phyloP scores from a whole-genome alignment of 92 coral and sea anemone species.

The Epizoanthus rinbou region DNA sequence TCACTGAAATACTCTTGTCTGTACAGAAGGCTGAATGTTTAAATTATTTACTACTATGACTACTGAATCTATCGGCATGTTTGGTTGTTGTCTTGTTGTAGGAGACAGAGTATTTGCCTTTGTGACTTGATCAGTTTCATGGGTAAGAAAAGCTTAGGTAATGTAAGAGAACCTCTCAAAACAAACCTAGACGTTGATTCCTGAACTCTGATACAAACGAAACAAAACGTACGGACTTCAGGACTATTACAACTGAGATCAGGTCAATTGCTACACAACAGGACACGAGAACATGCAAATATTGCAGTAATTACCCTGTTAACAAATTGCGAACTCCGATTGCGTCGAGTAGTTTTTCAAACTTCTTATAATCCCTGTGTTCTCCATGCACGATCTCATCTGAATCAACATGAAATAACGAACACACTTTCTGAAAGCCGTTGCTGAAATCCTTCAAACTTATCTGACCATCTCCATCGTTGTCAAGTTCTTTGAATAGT shows the following conservation, averaged over 20 bases:
- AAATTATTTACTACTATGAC: neutral
- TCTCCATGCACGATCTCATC: slow-evolving; percentile 53
- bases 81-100: too few species aligned
- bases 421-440: slow-evolving; percentile 79
- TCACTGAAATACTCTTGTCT: neutral
- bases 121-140: too few species aligned
- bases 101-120: too few species aligned
- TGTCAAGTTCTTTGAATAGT: slow-evolving; percentile 82
- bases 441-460: slow-evolving; percentile 79
- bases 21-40: neutral
- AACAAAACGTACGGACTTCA: too few species aligned
- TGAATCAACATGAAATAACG: slow-evolving; percentile 58
- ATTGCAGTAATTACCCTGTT: slow-evolving; percentile 67
- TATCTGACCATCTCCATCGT: slow-evolving; percentile 84
- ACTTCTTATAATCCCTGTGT: slow-evolving; percentile 59
- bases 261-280: too few species aligned
- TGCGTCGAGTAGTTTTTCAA: slow-evolving; percentile 78
- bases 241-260: too few species aligned
- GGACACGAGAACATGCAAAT: neutral
- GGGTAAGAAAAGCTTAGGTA: too few species aligned
- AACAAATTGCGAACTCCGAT: slow-evolving; percentile 73
- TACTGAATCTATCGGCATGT: neutral
- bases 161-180: too few species aligned
- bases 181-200: neutral
- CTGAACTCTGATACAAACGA: neutral